Evolutionary conservation across 2,888 invertebrate species (phyloP).

Genomic region (Cloeon dipterum): DNA sequence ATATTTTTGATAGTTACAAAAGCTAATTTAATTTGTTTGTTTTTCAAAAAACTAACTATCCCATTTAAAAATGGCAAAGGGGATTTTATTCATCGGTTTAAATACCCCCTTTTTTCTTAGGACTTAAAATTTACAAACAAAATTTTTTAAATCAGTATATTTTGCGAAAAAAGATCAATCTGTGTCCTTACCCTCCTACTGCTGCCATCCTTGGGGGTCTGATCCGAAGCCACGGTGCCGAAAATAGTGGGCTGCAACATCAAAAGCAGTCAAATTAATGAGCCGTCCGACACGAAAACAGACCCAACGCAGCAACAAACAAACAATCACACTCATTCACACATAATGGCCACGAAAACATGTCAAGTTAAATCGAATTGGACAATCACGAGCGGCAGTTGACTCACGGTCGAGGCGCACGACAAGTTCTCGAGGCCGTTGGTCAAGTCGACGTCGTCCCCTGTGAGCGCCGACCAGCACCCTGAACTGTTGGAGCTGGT

Average conservation of each 20-base stretch:
- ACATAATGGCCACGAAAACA: not conserved
- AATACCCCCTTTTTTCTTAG: not conserved
- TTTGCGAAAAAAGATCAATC: constrained; percentile 4
- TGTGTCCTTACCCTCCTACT: constrained; percentile 30
- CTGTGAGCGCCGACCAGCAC: not conserved
- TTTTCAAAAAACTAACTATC: not conserved
- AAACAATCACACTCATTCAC: not conserved
- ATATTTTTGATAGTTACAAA: too few species aligned
- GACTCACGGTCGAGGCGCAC: not conserved
- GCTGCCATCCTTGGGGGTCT: constrained; percentile 32
- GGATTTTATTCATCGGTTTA: too few species aligned
- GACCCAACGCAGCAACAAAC: not conserved
- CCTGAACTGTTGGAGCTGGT: constrained; percentile 1
- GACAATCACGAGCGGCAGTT: not conserved
- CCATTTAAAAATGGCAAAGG: not conserved
- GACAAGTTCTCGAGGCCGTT: not conserved
- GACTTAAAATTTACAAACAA: not conserved
- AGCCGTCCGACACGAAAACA: not conserved
- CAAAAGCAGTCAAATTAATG: constrained; percentile 11
- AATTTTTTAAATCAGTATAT: not conserved
- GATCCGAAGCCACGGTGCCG: constrained; percentile 34
- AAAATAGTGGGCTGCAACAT: constrained; percentile 35
- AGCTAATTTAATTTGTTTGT: constrained; percentile 1
- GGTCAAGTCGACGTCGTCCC: not conserved
- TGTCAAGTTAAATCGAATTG: too few species aligned